Conservation (phyloP, 2,888 invertebrate genomes). For the Drosophila nigricruria region DNA sequence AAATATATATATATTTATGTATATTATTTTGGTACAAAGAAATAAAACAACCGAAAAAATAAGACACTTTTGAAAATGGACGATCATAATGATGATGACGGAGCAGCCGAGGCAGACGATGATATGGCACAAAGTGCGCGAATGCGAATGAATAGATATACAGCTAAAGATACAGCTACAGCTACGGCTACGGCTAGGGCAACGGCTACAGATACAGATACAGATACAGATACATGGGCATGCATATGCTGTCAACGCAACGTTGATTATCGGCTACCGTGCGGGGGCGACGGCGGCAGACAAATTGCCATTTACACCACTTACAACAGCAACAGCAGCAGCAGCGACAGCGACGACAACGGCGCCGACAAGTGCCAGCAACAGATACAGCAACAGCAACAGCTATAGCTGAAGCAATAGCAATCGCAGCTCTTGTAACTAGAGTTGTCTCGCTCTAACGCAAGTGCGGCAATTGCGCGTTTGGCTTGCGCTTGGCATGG, state of each 20-base stretch:
- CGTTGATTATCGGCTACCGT: slow-evolving; percentile 67
- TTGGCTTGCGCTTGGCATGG: slow-evolving; percentile 30
- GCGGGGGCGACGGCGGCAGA: slow-evolving; percentile 66
- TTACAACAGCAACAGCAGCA: slow-evolving; percentile 58
- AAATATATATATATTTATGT: neutral
- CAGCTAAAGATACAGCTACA: slow-evolving; percentile 25
- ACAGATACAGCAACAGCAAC: slow-evolving; percentile 16
- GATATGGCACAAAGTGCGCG: slow-evolving; percentile 78
- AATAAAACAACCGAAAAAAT: slow-evolving; percentile 60
- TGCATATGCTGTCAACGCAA: slow-evolving; percentile 62
- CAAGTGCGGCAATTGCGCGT: slow-evolving; percentile 40
- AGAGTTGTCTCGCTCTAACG: slow-evolving; percentile 65
- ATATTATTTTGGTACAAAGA: slow-evolving; percentile 50
- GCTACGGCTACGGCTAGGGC: slow-evolving; percentile 15
- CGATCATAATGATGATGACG: slow-evolving; percentile 73
- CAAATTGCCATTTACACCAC: slow-evolving; percentile 82
- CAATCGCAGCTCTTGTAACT: slow-evolving; percentile 14
- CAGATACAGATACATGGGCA: slow-evolving; percentile 27
- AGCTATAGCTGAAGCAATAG: neutral
- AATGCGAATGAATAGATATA: slow-evolving; percentile 65
- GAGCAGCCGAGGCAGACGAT: slow-evolving; percentile 56
- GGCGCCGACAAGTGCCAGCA: slow-evolving; percentile 43
- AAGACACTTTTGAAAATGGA: slow-evolving; percentile 74
- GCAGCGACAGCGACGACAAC: slow-evolving; percentile 22
- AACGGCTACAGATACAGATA: slow-evolving; percentile 22